phyloP scores from a whole-genome alignment of 1,140 invertebrate genomes.

The Drosophila repletoides region DNA sequence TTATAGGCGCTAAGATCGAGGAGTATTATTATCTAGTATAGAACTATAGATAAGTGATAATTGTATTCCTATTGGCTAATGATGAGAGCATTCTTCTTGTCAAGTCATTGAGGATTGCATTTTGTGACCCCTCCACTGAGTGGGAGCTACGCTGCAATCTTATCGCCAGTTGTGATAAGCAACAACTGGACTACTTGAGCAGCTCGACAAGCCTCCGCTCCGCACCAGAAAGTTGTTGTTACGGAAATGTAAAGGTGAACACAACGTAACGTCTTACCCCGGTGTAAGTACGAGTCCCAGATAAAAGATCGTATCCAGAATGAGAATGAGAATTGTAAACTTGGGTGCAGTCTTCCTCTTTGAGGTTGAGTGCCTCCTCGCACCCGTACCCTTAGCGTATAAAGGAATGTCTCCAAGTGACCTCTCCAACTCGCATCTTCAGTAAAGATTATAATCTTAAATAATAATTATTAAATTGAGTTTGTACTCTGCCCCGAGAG shows the following conservation, averaged over 20 bases:
- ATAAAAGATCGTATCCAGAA: constrained; percentile 8
- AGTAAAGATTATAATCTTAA: no score
- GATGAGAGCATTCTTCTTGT: constrained; percentile 13
- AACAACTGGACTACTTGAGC: constrained; percentile 10
- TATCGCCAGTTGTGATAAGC: constrained; percentile 44
- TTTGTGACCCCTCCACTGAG: constrained; percentile 1
- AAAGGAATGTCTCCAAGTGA: no score
- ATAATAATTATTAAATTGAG: no score
- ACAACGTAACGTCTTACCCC: no score
- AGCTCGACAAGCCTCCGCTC: constrained; percentile 22
- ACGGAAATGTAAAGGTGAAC: constrained; percentile 17
- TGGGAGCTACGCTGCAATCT: constrained; percentile 24
- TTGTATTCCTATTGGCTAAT: constrained; percentile 9
- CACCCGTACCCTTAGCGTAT: no score
- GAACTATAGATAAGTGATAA: constrained; percentile 18
- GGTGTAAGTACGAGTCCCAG: background rate
- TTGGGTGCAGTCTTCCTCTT: constrained; percentile 19
- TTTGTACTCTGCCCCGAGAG: constrained; percentile 5
- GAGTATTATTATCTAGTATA: background rate
- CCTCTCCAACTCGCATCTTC: no score
- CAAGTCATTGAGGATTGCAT: constrained; percentile 35
- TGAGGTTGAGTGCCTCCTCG: background rate
- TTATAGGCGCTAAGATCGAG: background rate
- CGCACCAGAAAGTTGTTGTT: background rate
- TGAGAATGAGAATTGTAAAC: constrained; percentile 6